Percentiles rank a stretch among this genome's conserved stretches.
These are phyloP conservation scores for Ceyx cyanopectus DNA, from an alignment of 2,113 vertebrate genomes.

Conservation along the genomic window DNA sequence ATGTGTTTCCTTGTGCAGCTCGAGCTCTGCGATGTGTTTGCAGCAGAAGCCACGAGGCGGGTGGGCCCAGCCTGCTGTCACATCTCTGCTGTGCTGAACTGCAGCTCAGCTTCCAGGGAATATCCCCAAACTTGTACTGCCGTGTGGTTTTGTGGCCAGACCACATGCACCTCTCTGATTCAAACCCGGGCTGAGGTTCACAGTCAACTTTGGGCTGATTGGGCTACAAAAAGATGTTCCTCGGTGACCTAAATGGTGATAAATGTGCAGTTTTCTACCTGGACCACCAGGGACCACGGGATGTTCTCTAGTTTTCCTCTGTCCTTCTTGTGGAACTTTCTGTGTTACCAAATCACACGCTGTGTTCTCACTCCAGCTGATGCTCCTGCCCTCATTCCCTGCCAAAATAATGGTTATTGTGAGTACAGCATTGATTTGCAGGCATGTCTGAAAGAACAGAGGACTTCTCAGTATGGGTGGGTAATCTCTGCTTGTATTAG, in stretches of 20 bases:
- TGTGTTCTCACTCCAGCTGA: neutral
- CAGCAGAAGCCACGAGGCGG: neutral
- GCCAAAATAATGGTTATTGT: neutral
- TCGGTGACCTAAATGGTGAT: neutral
- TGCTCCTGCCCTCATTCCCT: neutral
- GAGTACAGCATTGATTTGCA: neutral
- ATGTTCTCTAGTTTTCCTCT: neutral
- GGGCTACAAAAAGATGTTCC: accelerated
- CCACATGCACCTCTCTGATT: neutral
- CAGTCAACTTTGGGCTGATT: neutral
- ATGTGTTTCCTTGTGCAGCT: neutral
- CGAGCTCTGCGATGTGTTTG: neutral
- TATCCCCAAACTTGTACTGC: neutral
- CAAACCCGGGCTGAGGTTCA: neutral
- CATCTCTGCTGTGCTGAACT: neutral
- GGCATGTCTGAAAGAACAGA: neutral
- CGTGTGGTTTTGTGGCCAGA: neutral
- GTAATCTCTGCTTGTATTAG: neutral
- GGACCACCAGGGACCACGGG: neutral
- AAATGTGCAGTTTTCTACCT: neutral
- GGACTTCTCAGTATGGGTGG: neutral
- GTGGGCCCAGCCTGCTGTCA: neutral
- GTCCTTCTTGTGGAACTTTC: neutral
- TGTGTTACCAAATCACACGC: neutral
- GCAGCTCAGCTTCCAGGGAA: neutral